Base-by-base conservation (phyloP, 2,888 invertebrate species). In the Papilio gigon region DNA sequence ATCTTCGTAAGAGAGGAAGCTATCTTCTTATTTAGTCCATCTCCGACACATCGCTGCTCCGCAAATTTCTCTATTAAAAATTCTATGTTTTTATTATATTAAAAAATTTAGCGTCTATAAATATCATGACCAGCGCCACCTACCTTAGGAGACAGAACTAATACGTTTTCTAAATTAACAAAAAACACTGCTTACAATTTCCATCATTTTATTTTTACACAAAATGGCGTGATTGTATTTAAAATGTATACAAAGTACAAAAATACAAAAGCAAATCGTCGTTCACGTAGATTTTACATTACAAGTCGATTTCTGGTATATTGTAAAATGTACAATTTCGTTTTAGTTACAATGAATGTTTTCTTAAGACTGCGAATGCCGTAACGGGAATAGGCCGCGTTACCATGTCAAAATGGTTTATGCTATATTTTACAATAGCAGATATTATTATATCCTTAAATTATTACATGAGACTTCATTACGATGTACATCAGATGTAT, bases 221-320 rank as follows among this genome's bases (percentile, higher is more conserved):
- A 53, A 50, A 53, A 53, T 53, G 50, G 27, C 14, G 50, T 27
- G 8, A 53, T 5, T 50, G 27, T 14, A n/a, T n/a, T 25, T 50
- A 14, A 53, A n/a, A 27, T 2, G 27, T 27, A 25, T 53, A 53
- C n/a, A 27, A 53, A 53, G 50, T 53, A 53, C 27, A 53, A 53
- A 53, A 53, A 53, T 27, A 53, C 50, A n/a, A 53, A 27, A 53
- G 20, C 17, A n/a, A 14, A 50, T 50, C 22, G 12, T 47, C 22
- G 12, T 22, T 47, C 11, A 11, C 4, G 5, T 47, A 47, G 4
- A 22, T 47, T 35, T 35, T 35, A 35, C 33, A 35, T 35, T 35
- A 2, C 33, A 35, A 35, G 11, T 6, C 33, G 33, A 9, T 35
- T 35, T 35, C 11, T 35, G 8, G 33, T 35, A 35, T 22, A 3